These are phyloP conservation scores for Sebastes miniatus DNA, from an alignment of 2,797 vertebrate genomes.

Conservation along the genomic window DNA sequence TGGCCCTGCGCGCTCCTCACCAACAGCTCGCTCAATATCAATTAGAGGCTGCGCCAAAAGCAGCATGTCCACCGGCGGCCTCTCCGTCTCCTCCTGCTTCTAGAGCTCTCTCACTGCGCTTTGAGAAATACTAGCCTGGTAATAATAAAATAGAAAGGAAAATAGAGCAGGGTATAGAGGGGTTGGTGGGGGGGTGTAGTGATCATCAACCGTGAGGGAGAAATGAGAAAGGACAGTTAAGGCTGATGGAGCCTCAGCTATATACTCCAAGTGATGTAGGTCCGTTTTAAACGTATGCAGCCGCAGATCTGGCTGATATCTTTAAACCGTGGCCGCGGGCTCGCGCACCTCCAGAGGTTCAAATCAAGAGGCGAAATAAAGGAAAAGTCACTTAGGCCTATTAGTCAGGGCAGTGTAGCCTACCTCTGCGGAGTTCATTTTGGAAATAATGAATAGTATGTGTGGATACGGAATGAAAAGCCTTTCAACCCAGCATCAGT, in stretches of 20 bases:
- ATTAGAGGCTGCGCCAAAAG: constrained; percentile 91
- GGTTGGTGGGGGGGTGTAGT: background rate
- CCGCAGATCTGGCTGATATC: constrained; percentile 7
- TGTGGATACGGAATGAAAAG: constrained; percentile 78
- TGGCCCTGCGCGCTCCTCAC: constrained; percentile 96
- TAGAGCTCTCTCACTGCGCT: constrained; percentile 74
- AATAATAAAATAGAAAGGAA: background rate
- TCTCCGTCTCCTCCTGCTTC: constrained; percentile 51
- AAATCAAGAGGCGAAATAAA: constrained; percentile 48
- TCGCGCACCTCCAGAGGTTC: background rate
- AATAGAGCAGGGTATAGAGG: background rate
- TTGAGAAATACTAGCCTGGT: constrained; percentile 83
- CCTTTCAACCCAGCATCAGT: constrained; percentile 82
- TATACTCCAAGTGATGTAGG: background rate
- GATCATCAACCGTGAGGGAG: constrained; percentile 5
- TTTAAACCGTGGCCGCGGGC: background rate
- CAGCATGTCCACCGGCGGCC: constrained; percentile 89
- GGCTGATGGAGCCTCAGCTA: background rate
- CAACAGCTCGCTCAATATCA: constrained; percentile 99
- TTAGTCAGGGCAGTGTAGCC: constrained; percentile 75
- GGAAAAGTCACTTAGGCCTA: constrained; percentile 69
- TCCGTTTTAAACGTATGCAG: constrained; percentile 19
- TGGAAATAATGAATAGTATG: constrained; percentile 83
- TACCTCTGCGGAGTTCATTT: constrained; percentile 77
- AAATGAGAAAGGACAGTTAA: constrained; percentile 28